phyloP scores from a whole-genome alignment of 2,797 vertebrate species.

The Ptychobarbus kaznakovi region DNA sequence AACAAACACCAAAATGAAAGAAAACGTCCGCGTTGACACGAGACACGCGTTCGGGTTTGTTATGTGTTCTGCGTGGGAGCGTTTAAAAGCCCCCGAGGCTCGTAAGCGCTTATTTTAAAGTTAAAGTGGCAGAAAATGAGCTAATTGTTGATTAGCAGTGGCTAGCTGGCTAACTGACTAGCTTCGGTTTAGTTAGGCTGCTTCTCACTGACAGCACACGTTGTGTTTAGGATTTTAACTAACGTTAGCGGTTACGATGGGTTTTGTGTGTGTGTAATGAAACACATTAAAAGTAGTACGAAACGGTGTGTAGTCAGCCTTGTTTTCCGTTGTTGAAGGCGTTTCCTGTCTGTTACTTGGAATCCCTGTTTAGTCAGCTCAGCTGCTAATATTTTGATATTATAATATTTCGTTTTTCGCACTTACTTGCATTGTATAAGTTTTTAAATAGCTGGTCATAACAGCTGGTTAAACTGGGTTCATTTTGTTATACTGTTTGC shows the following conservation, averaged over 20 bases:
- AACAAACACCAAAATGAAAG: constrained; percentile 16
- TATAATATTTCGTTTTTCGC: neutral
- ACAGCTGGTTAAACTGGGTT: neutral
- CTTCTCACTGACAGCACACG: neutral
- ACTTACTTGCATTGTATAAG: neutral
- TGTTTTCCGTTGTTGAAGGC: neutral
- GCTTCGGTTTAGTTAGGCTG: constrained; percentile 16
- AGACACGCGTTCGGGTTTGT: neutral
- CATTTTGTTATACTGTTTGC: neutral
- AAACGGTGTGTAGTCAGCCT: neutral
- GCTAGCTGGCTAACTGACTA: constrained; percentile 47
- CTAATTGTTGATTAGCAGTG: constrained; percentile 44
- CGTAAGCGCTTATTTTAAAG: neutral
- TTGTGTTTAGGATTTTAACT: neutral
- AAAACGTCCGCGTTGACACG: neutral
- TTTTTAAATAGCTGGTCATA: neutral
- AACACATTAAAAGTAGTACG: neutral
- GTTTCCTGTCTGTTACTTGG: constrained; percentile 21
- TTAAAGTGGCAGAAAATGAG: constrained; percentile 20
- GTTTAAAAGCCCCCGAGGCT: neutral
- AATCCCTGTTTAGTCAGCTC: neutral
- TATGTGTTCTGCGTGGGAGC: neutral
- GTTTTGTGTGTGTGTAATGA: neutral
- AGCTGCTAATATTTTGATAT: neutral
- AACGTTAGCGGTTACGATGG: neutral